Evolutionary conservation across 2,888 invertebrate species (phyloP).

Genomic region (Didymodactylos carnosus): DNA sequence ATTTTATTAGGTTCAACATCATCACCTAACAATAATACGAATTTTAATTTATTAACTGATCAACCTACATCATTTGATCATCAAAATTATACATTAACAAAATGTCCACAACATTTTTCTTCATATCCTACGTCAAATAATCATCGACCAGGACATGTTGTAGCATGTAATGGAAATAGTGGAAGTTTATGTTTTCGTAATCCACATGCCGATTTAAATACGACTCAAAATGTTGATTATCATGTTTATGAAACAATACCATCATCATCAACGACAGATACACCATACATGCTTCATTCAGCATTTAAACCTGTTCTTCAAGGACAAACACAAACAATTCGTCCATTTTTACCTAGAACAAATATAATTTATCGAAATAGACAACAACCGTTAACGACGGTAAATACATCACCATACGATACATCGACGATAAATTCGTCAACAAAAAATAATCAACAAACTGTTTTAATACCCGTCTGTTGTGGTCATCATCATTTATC

Average conservation of each 20-base stretch:
- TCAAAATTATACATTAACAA: too few species aligned
- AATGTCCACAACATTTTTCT: too few species aligned
- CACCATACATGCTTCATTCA: background rate
- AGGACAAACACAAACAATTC: background rate
- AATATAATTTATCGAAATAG: background rate
- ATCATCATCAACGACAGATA: background rate
- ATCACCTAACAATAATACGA: too few species aligned
- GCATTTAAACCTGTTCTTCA: background rate
- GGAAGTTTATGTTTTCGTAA: background rate
- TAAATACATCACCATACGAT: background rate
- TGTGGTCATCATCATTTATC: background rate
- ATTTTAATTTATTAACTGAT: background rate
- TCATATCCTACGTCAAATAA: background rate
- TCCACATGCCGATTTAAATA: background rate
- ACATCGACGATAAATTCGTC: background rate
- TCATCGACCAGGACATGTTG: background rate
- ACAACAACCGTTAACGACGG: background rate
- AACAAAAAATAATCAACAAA: too few species aligned
- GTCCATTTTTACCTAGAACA: background rate
- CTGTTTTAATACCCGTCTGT: background rate
- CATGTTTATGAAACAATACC: background rate
- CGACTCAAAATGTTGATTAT: background rate
- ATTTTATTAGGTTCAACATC: too few species aligned
- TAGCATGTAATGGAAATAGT: background rate
- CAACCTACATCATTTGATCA: too few species aligned